Conservation (phyloP, 1,140 invertebrate genomes). For the Micrasema longulum region DNA sequence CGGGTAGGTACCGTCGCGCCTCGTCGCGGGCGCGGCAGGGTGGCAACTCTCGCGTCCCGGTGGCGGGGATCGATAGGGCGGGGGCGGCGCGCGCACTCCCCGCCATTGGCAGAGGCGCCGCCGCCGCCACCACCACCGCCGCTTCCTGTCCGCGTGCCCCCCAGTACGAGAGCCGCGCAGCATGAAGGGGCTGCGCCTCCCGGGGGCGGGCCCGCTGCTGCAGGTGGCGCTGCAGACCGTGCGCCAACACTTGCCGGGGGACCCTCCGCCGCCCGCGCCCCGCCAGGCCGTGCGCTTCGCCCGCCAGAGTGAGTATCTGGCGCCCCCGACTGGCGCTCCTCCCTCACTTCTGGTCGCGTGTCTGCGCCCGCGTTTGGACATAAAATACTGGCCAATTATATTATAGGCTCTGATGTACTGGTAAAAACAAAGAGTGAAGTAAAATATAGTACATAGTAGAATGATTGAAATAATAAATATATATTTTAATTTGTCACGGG, state of each 20-base stretch:
- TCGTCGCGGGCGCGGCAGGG: no score
- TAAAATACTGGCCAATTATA: no score
- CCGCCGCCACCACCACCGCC: neutral
- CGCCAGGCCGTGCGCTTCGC: constrained; percentile 71
- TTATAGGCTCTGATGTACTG: no score
- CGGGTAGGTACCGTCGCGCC: no score
- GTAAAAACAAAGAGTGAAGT: no score
- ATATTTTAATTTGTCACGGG: no score
- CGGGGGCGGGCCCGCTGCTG: constrained; percentile 78
- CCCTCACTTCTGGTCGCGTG: no score
- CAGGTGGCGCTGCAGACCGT: constrained; percentile 85
- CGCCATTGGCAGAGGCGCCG: no score
- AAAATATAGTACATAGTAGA: no score
- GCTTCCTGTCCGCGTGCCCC: neutral
- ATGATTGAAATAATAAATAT: no score
- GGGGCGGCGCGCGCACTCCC: constrained; percentile 3
- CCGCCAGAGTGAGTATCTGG: constrained; percentile 68
- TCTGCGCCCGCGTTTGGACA: no score
- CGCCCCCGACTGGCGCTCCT: no score
- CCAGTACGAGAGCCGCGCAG: neutral
- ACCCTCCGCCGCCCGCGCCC: constrained; percentile 66
- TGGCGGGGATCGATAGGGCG: constrained; percentile 14
- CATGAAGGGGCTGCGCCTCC: constrained; percentile 72
- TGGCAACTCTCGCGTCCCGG: neutral
- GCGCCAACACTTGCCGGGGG: constrained; percentile 78